A percentile compares a stretch with the other conserved stretches of the same genome.
Conservation (phyloP, 2,113 vertebrate species). For the Sturnira hondurensis region DNA sequence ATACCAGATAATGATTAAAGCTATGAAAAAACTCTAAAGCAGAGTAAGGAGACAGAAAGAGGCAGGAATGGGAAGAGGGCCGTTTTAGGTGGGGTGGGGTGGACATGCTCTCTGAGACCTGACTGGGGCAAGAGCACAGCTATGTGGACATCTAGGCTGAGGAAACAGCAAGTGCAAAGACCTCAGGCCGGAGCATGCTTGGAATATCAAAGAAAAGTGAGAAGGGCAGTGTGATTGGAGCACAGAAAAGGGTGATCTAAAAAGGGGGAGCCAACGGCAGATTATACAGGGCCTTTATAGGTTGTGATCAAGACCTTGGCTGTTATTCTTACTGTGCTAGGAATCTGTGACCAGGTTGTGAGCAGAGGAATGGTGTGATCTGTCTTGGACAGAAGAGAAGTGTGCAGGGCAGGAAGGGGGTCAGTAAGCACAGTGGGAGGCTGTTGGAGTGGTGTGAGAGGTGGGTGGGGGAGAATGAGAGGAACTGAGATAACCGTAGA, state of each 20-base stretch:
- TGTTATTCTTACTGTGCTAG: neutral
- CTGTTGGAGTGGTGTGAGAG: neutral
- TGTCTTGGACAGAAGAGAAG: neutral
- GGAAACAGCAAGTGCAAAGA: neutral
- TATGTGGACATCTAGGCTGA: neutral
- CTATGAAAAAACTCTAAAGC: neutral
- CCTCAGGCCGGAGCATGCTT: neutral
- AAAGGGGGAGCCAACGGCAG: neutral
- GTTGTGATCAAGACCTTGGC: neutral
- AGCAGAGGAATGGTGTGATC: neutral
- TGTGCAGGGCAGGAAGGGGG: neutral
- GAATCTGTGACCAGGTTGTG: neutral
- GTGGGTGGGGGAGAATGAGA: neutral
- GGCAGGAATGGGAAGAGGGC: neutral
- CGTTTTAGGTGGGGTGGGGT: neutral
- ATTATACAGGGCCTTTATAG: neutral
- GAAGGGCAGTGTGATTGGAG: neutral
- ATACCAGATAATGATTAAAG: neutral
- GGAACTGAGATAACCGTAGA: neutral
- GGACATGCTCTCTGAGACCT: neutral
- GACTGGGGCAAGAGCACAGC: neutral
- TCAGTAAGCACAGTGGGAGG: neutral
- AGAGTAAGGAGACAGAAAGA: neutral
- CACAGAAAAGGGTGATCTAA: neutral
- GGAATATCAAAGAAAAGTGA: neutral